These are phyloP conservation scores for Loripinus fragilis DNA, from an alignment of 2,888 invertebrate species.

Conservation along the genomic window DNA sequence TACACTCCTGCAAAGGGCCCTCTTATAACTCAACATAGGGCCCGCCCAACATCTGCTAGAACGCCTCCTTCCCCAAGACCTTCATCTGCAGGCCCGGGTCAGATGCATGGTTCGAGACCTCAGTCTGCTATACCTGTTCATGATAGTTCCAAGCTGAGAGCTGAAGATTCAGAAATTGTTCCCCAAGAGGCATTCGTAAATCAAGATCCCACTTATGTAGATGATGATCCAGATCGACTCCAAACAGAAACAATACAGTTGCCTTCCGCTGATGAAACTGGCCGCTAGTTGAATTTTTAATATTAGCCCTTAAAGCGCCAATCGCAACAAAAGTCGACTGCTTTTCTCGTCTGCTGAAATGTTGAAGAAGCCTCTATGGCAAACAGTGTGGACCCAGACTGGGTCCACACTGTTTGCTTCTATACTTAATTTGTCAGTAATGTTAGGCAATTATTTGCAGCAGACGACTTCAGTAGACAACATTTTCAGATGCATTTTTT, in stretches of 20 bases:
- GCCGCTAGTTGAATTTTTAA: background rate
- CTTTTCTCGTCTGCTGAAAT: too few relatives aligned
- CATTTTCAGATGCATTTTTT: too few relatives aligned
- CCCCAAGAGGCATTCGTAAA: conserved; percentile 25
- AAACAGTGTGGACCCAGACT: too few relatives aligned
- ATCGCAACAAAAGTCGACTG: too few relatives aligned
- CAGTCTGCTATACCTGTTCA: conserved; percentile 41
- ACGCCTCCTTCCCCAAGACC: conserved; percentile 54
- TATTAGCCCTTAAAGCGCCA: background rate
- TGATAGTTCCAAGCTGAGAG: background rate
- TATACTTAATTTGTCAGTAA: too few relatives aligned
- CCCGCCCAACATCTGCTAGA: conserved; percentile 50
- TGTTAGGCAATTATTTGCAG: too few relatives aligned
- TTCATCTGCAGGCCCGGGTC: conserved; percentile 44
- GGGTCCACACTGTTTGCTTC: too few relatives aligned
- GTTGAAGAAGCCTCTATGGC: too few relatives aligned
- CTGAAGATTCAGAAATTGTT: background rate
- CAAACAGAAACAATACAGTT: background rate
- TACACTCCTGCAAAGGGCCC: background rate
- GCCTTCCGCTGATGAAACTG: conserved; percentile 6
- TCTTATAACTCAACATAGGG: conserved; percentile 44
- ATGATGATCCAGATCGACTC: background rate
- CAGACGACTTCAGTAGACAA: too few relatives aligned
- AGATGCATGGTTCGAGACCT: conserved; percentile 44
- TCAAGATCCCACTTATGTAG: background rate